These are phyloP conservation scores for Megastigmus dorsalis DNA, from an alignment of 2,888 invertebrate genomes.

Conservation along the genomic window DNA sequence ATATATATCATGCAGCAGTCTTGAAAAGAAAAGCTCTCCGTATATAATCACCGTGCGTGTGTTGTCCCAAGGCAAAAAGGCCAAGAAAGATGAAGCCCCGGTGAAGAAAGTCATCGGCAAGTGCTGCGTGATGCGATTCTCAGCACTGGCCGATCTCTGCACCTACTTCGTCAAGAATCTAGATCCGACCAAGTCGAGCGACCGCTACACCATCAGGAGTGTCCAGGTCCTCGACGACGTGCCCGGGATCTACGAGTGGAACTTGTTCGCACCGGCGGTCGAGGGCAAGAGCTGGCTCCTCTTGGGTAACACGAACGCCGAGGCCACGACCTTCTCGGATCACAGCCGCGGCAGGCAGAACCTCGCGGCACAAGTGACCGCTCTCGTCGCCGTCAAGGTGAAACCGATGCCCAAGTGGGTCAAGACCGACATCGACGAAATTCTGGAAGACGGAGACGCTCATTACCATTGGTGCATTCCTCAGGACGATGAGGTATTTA, in stretches of 20 bases:
- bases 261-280: slow-evolving; percentile 63
- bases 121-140: slow-evolving; percentile 66
- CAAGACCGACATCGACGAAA: slow-evolving; percentile 72
- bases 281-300: slow-evolving; percentile 67
- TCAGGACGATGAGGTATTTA: slow-evolving; percentile 57
- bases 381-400: slow-evolving; percentile 69
- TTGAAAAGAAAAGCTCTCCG: slow-evolving; percentile 34
- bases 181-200: slow-evolving; percentile 62
- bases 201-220: slow-evolving; percentile 64
- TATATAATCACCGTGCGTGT: background rate
- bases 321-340: slow-evolving; percentile 66
- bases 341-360: slow-evolving; percentile 74
- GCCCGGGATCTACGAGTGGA: slow-evolving; percentile 66
- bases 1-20: no score
- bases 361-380: slow-evolving; percentile 73
- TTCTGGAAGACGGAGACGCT: slow-evolving; percentile 72
- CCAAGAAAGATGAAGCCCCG: slow-evolving; percentile 30
- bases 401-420: slow-evolving; percentile 67
- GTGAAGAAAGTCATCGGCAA: slow-evolving; percentile 62
- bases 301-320: slow-evolving; percentile 62
- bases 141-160: slow-evolving; percentile 58
- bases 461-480: slow-evolving; percentile 72
- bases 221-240: slow-evolving; percentile 63
- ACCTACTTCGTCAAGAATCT: slow-evolving; percentile 62
- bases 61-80: slow-evolving; percentile 9